Percentiles rank a stretch among this genome's conserved stretches.
Evolutionary conservation across 2,113 vertebrate species (phyloP).

Genomic region (Pelecanoides urinatrix): DNA sequence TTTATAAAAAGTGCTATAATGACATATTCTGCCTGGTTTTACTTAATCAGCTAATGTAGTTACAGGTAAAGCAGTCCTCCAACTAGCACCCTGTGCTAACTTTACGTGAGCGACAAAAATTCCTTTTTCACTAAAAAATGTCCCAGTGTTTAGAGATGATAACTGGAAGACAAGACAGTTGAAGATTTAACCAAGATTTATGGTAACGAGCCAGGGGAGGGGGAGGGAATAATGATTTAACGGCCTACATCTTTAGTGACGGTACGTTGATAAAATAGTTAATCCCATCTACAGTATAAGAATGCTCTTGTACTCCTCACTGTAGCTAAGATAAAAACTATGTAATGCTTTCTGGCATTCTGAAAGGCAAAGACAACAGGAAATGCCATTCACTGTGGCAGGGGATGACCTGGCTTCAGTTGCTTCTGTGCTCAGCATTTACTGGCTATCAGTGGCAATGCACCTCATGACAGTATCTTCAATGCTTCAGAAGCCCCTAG

Average conservation of each 20-base stretch:
- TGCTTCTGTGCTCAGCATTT: not conserved
- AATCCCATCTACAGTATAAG: not conserved
- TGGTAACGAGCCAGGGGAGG: accelerated
- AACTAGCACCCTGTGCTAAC: not conserved
- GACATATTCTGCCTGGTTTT: not conserved
- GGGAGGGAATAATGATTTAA: not conserved
- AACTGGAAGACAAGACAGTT: not conserved
- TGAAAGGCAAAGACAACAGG: not conserved
- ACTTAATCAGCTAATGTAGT: not conserved
- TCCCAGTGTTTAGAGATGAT: not conserved
- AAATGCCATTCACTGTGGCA: not conserved
- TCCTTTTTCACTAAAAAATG: not conserved
- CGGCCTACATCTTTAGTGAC: not conserved
- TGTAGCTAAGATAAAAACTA: not conserved
- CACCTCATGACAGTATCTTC: not conserved
- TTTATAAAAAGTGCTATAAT: not conserved
- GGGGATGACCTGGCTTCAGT: not conserved
- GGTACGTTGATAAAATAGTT: not conserved
- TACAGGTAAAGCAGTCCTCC: not conserved
- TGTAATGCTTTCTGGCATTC: not conserved
- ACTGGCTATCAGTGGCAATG: not conserved
- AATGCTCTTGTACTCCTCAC: not conserved
- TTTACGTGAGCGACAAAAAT: not conserved
- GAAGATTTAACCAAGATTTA: not conserved
- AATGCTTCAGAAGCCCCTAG: not conserved